Evolutionary conservation across 1,140 invertebrate genomes (phyloP).

Genomic region (Leptonema lineaticorne): DNA sequence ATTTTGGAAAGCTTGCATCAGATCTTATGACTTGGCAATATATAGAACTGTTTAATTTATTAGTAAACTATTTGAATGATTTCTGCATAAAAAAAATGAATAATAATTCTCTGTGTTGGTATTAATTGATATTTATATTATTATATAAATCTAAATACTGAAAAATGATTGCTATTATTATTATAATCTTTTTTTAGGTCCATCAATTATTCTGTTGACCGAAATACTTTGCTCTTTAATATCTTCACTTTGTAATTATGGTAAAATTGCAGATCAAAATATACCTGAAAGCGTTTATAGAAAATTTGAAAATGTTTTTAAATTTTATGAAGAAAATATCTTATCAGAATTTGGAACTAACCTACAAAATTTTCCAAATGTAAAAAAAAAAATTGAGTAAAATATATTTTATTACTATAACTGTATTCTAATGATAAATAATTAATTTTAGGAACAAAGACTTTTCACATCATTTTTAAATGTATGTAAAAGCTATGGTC

Average conservation of each 20-base stretch:
- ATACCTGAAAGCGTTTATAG: conserved; percentile 36
- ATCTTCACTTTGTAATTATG: conserved; percentile 23
- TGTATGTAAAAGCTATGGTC: conserved; percentile 33
- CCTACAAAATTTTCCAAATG: conserved; percentile 6
- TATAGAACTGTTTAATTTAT: conserved; percentile 29
- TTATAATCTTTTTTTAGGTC: conserved; percentile 20
- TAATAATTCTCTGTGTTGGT: background rate
- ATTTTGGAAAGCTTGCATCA: conserved; percentile 33
- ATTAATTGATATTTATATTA: background rate
- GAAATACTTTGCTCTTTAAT: conserved; percentile 29
- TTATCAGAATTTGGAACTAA: conserved; percentile 24
- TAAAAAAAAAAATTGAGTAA: conserved; percentile 4
- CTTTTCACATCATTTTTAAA: conserved; percentile 16
- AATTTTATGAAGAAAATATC: conserved; percentile 34
- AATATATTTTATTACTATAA: background rate
- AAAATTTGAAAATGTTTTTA: conserved; percentile 46
- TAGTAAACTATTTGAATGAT: conserved; percentile 23
- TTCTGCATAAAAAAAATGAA: conserved; percentile 9
- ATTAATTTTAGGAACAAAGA: conserved; percentile 25
- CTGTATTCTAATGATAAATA: conserved; percentile 1
- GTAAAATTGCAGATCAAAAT: conserved; percentile 32
- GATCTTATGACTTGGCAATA: conserved; percentile 34
- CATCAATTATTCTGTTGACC: conserved; percentile 22
- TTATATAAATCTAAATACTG: background rate
- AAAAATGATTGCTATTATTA: background rate